Evolutionary conservation across 2,113 vertebrate species (phyloP), one percentile per base, ranked within the genome.

Genomic region (Aepyceros melampus): DNA sequence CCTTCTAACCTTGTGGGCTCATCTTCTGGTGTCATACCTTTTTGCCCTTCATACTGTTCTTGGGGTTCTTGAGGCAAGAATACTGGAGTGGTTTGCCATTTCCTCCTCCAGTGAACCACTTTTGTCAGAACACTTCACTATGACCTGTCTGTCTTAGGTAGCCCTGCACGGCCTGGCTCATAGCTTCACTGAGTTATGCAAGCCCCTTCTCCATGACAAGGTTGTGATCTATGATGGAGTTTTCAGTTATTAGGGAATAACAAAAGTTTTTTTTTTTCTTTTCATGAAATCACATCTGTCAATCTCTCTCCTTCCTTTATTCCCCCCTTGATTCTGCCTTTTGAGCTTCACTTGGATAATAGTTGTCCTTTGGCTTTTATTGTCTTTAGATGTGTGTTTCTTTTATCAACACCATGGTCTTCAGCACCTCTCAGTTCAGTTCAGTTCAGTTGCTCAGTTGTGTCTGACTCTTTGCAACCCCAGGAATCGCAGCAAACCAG

Each of bases 401-500:
- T 47, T 25, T 56, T 56, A 49, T 40, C 60, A 76, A 14, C 14
- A 49, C 49, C 2, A 21, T 13, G 43, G 6, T 23, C 74, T 31
- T 78, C 16, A 23, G 29, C 76, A 13, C 47, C 60, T 64, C 23
- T 58, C 4, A 27, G 56, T 27, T 25, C 23, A 25, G 55, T 56
- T 25, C 55, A 56, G 23, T 58, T 27, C 23, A 55, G 55, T 55
- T 7, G 7, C 56, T 58, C 56, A 58, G 56, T 58, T 5, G 11
- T 58, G 56, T 58, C 56, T 2, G 4, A 58, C 56, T 58, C 11
- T 58, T 58, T 27, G 10, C 2, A 2, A 58, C 56, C 25, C 25
- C 11, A 12, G 1, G 23, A 27, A 58, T 27, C 4, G 0, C 23
- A 58, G 56, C 23, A 27, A 0, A 0, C 56, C 9, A 27, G 9